Evolutionary conservation across 2,797 vertebrate species (phyloP), one percentile per base, ranked within the genome.

Genomic region (Danio aesculapii): DNA sequence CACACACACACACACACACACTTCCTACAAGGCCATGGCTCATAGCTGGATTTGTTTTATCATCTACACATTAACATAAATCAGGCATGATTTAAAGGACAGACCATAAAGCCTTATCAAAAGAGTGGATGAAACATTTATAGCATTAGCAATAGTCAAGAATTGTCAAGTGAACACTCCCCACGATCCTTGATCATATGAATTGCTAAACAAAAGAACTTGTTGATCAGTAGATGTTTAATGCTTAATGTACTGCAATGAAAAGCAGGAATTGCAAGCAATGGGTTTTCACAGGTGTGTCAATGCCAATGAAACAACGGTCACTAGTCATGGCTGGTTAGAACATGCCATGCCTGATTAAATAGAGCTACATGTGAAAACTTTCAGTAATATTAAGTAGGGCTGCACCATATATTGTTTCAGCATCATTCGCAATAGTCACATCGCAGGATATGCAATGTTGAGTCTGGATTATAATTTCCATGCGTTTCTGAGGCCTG

Each of bases 1-100:
- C n/a, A 76, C 49, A 46, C 62, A 9, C 17, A 59, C n/a, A 67
- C 64, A 47, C 50, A 55, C n/a, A 76, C 49, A 57, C 62, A 9
- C 17, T 21, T 41, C 21, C 2, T 6, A 5, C 46, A 52, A 9
- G 46, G 21, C 30, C 47, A 8, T 0, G 0, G 43, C 14, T 79
- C n/a, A 52, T 0, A 4, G 39, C 16, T 71, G 58, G 68, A 79
- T 63, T 72, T 8, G 12, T 63, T 71, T 41, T 41, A 13, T 70
- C 8, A 61, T 19, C 66, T 59, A 70, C 6, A 62, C 43, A 52
- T 16, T 52, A 43, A 58, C 6, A 12, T 46, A 72, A 72, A 72
- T 6, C 41, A 8, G 17, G 43, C 46, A 61, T 61, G 55, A 59
- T 74, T 74, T 49, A 39, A 9, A 49, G n/a, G 10, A 30, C 57